Evolutionary conservation across 2,888 invertebrate genomes (phyloP).

Genomic region (Calliscelio sp.): DNA sequence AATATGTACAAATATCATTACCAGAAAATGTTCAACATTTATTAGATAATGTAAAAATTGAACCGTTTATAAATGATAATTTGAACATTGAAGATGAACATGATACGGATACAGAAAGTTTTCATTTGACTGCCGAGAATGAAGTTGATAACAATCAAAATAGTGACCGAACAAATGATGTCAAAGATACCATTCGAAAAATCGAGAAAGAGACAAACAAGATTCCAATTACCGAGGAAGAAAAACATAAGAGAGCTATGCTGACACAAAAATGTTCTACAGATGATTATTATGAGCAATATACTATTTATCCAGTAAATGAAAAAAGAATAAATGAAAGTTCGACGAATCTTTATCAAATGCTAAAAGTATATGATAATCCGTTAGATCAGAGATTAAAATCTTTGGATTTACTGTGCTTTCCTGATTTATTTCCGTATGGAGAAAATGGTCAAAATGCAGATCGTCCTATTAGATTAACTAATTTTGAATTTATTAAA

Average conservation of each 20-base stretch:
- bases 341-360: constrained; percentile 70
- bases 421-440: constrained; percentile 73
- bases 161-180: background rate
- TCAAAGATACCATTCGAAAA: no score
- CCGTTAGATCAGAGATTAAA: constrained; percentile 68
- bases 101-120: no score
- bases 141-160: no score
- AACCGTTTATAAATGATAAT: background rate
- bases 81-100: no score
- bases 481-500: constrained; percentile 75
- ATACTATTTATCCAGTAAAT: constrained; percentile 62
- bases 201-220: no score
- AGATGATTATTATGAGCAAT: constrained; percentile 55
- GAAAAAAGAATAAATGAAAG: constrained; percentile 52
- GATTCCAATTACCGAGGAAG: no score
- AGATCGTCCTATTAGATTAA: constrained; percentile 59
- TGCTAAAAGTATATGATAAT: constrained; percentile 71
- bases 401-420: constrained; percentile 74
- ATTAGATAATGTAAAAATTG: background rate
- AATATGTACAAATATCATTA: constrained; percentile 77
- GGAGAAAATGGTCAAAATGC: constrained; percentile 46
- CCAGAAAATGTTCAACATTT: constrained; percentile 44
- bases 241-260: background rate
- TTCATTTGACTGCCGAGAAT: no score
- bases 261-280: background rate